These are phyloP conservation scores for Halcyon badia DNA, from an alignment of 2,797 vertebrate species.

Conservation along the genomic window DNA sequence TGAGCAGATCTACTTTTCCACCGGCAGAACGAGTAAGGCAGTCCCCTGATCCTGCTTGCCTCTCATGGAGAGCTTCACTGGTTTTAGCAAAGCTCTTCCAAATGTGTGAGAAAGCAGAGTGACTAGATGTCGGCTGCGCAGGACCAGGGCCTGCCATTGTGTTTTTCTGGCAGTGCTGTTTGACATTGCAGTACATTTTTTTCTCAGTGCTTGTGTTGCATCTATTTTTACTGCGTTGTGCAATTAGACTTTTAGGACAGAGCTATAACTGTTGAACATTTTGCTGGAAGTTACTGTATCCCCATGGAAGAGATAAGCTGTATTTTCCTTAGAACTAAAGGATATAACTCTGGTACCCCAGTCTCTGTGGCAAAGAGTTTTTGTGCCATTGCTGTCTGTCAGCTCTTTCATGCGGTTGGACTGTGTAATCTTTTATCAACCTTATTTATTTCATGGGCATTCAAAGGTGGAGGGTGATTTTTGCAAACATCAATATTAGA, in stretches of 20 bases:
- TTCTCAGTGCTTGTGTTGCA: slow-evolving; percentile 14
- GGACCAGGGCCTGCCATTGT: slow-evolving; percentile 50
- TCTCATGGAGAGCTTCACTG: neutral
- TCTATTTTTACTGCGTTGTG: slow-evolving; percentile 48
- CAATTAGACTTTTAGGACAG: slow-evolving; percentile 42
- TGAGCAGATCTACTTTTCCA: slow-evolving; percentile 15
- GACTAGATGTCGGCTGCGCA: slow-evolving; percentile 2
- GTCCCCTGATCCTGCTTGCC: neutral
- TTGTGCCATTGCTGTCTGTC: neutral
- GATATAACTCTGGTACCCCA: neutral
- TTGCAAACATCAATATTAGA: neutral
- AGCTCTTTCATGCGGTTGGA: neutral
- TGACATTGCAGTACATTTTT: slow-evolving; percentile 12
- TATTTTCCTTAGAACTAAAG: neutral
- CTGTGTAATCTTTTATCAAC: neutral
- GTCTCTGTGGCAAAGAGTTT: neutral
- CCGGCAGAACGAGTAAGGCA: neutral
- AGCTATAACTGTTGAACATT: neutral
- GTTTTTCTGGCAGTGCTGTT: slow-evolving; percentile 1
- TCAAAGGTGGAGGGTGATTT: neutral
- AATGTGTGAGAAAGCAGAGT: slow-evolving; percentile 23
- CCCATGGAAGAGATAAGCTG: neutral
- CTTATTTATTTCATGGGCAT: neutral
- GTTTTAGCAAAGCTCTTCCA: slow-evolving; percentile 15
- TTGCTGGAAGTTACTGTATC: neutral